Base-by-base conservation (phyloP, 2,113 vertebrate genomes). In the Varanus komodoensis region DNA sequence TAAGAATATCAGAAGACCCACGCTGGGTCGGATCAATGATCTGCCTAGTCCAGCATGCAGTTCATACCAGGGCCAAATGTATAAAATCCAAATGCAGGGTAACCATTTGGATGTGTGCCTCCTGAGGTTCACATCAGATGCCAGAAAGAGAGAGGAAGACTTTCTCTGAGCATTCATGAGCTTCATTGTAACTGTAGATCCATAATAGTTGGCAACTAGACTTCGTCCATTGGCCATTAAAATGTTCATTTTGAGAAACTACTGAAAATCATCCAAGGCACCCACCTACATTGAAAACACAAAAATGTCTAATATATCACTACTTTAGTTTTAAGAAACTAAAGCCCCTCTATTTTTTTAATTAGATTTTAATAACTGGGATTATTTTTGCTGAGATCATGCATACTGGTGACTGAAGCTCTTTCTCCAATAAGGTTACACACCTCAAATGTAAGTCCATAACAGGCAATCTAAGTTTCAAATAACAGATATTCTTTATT, bases 401-500 rank as follows among this genome's bases (percentile, higher is more conserved):
- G 21, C 73, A 57, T 27, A 50, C 2, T 27, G 34, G 32, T 67
- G 57, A 38, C 4, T 68, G 38, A 50, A 50, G 38, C 38, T 44
- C 38, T 44, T 44, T 44, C 38, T 17, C 48, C 54, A 64, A 2
- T 61, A 6, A 67, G 23, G 9, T 32, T 27, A 7, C 12, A 2
- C 29, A 21, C 3, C 54, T 82, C 29, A 61, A 83, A n/a, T 9
- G 5, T 8, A 87, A 44, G 78, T 68, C 29, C 6, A 68, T 67
- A 78, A 14, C 89, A 93, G 50, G 52, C 78, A 71, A 69, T 5
- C 7, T 48, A 93, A 87, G 88, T 82, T 86, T 87, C 91, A 78
- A 84, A 92, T 21, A 57, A 78, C 48, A 82, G 90, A 86, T 89
- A 93, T 95, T 94, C 92, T 89, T 94, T 92, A 94, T 88, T 73